These are phyloP conservation scores for Hesperophylax magnus DNA, from an alignment of 1,140 invertebrate genomes.

Conservation along the genomic window DNA sequence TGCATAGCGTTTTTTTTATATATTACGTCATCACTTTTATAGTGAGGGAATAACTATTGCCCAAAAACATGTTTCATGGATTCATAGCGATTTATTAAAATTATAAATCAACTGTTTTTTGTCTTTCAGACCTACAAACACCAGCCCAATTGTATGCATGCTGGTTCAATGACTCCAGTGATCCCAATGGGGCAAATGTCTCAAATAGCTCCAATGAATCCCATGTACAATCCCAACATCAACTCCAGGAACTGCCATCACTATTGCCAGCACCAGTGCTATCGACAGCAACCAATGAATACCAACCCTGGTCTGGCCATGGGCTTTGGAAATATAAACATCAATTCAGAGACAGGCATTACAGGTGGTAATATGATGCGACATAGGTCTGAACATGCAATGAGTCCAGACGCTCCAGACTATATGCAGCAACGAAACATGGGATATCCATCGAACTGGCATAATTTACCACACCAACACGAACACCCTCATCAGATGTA, in stretches of 20 bases:
- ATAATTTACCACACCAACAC: neutral
- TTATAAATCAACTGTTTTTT: neutral
- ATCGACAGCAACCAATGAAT: neutral
- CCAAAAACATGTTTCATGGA: too few relatives aligned
- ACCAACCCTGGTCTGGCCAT: neutral
- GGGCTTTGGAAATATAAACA: constrained; percentile 2
- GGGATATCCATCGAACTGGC: neutral
- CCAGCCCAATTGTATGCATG: neutral
- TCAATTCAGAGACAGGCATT: neutral
- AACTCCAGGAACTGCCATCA: neutral
- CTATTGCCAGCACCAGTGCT: neutral
- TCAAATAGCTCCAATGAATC: neutral
- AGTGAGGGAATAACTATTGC: too few relatives aligned
- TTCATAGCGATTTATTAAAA: too few relatives aligned
- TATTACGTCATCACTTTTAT: too few relatives aligned
- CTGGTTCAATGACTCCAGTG: neutral
- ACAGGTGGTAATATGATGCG: neutral
- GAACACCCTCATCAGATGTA: neutral
- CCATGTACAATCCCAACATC: neutral
- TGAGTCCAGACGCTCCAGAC: too few relatives aligned
- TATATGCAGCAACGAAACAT: neutral
- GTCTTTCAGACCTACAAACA: neutral
- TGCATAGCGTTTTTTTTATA: too few relatives aligned
- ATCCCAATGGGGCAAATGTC: too few relatives aligned
- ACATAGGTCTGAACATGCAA: neutral